These are phyloP conservation scores for Branchipolynoe longqiensis DNA, from an alignment of 2,888 invertebrate species.

Conservation along the genomic window DNA sequence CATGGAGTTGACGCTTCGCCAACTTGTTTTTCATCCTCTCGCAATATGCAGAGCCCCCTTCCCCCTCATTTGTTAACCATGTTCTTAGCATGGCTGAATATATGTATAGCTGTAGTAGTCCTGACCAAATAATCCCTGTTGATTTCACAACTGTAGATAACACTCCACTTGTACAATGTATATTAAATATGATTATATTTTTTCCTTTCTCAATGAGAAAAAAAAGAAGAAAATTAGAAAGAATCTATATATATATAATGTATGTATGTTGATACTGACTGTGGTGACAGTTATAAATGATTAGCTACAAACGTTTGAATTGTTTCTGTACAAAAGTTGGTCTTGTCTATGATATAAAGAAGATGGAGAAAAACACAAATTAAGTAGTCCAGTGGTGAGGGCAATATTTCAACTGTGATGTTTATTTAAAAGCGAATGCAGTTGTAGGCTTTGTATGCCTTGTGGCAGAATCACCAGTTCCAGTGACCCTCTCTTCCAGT, in stretches of 20 bases:
- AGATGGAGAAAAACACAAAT: constrained; percentile 9
- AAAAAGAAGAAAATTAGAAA: constrained; percentile 52
- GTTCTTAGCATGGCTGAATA: constrained; percentile 44
- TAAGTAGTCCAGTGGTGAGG: constrained; percentile 45
- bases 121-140: constrained; percentile 44
- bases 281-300: constrained; percentile 43
- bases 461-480: constrained; percentile 30
- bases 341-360: not conserved
- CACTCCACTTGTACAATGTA: constrained; percentile 51
- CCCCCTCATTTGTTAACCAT: constrained; percentile 49
- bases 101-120: constrained; percentile 35
- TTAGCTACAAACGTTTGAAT: constrained; percentile 34
- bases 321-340: constrained; percentile 44
- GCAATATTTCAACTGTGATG: constrained; percentile 48
- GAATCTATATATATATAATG: constrained; percentile 47
- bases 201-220: constrained; percentile 45
- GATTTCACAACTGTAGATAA: constrained; percentile 57
- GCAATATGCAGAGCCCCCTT: constrained; percentile 15
- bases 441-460: constrained; percentile 13
- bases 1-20: not conserved
- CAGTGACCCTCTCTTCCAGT: not conserved
- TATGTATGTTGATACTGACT: constrained; percentile 47
- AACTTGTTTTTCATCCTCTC: constrained; percentile 29
- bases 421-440: constrained; percentile 27
- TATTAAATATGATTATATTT: constrained; percentile 57